Percentiles rank a stretch among this genome's conserved stretches.
Evolutionary conservation across 2,113 vertebrate genomes (phyloP).

Genomic region (Albula goreensis): DNA sequence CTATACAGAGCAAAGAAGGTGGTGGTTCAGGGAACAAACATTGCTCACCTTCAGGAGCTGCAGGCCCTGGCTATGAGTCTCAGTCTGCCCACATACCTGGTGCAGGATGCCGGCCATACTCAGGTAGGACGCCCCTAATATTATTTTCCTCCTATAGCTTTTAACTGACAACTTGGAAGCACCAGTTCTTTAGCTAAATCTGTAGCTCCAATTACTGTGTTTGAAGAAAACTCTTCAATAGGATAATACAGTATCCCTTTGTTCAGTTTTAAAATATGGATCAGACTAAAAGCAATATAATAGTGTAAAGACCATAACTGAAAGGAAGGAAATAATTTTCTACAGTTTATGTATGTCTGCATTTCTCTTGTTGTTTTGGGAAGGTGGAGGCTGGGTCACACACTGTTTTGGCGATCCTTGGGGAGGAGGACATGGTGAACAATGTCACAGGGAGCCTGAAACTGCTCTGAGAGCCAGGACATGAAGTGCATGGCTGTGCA

Average conservation of each 20-base stretch:
- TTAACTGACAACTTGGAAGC: too few relatives aligned
- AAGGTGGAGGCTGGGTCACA: slow-evolving; percentile 77
- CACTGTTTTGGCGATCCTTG: slow-evolving; percentile 77
- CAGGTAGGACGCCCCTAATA: slow-evolving; percentile 48
- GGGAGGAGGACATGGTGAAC: slow-evolving; percentile 78
- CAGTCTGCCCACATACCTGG: slow-evolving; percentile 75
- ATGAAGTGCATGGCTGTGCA: slow-evolving; percentile 44
- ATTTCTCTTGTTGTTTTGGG: slow-evolving; percentile 9
- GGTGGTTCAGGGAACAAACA: slow-evolving; percentile 75
- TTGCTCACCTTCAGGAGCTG: slow-evolving; percentile 75
- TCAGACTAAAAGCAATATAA: not conserved
- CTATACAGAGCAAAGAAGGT: slow-evolving; percentile 75
- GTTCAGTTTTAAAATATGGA: too few relatives aligned
- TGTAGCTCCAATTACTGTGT: too few relatives aligned
- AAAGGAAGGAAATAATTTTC: not conserved
- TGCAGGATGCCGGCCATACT: slow-evolving; percentile 79
- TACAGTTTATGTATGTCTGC: not conserved
- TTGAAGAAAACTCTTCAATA: too few relatives aligned
- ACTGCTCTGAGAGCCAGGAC: slow-evolving; percentile 61
- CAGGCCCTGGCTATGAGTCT: slow-evolving; percentile 78
- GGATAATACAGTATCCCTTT: not conserved
- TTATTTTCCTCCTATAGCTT: not conserved
- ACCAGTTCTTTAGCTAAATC: too few relatives aligned
- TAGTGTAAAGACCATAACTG: not conserved
- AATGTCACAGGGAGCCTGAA: slow-evolving; percentile 79